These are phyloP conservation scores for Tragelaphus imberbis DNA, from an alignment of 2,113 vertebrate genomes.

Conservation along the genomic window DNA sequence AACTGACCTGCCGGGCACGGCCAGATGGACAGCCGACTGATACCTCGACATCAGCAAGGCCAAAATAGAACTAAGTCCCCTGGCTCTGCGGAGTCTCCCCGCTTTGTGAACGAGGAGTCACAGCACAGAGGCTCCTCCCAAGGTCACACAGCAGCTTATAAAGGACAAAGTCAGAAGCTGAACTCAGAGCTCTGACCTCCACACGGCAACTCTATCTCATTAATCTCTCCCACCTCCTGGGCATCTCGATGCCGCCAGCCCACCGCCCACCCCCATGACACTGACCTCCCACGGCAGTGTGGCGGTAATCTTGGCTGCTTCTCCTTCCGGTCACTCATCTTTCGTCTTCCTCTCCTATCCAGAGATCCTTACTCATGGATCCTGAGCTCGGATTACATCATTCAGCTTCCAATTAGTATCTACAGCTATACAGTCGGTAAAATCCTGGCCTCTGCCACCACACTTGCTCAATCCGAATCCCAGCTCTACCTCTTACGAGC, in stretches of 20 bases:
- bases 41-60: neutral
- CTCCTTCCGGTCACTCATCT: neutral
- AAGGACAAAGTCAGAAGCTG: neutral
- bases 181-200: neutral
- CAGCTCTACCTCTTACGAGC: neutral
- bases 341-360: neutral
- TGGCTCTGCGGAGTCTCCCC: neutral
- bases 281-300: neutral
- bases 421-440: too few relatives aligned
- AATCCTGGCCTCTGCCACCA: neutral
- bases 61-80: neutral
- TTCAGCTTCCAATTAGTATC: neutral
- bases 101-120: neutral
- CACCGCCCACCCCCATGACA: neutral
- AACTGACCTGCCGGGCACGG: neutral
- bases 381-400: neutral
- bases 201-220: neutral
- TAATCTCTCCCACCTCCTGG: neutral
- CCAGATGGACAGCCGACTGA: slow-evolving; percentile 23
- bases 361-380: neutral
- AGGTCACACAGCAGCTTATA: neutral
- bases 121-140: neutral
- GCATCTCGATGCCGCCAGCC: neutral
- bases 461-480: neutral
- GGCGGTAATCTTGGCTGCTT: neutral